phyloP scores from a whole-genome alignment of 2,888 invertebrate genomes.

The Galerucella nymphaeae region DNA sequence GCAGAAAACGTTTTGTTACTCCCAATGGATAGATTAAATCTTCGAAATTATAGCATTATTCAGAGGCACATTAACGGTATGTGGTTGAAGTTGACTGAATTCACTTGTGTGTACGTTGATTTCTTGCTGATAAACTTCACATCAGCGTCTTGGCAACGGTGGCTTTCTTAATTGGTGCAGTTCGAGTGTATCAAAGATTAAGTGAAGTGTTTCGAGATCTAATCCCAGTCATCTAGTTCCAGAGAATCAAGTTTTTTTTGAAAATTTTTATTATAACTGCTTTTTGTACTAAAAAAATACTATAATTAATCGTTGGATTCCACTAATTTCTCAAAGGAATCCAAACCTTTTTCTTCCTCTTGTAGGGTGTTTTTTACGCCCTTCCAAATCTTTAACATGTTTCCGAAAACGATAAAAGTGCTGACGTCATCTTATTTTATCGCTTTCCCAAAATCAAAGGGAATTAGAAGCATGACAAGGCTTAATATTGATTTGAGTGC shows the following conservation, averaged over 20 bases:
- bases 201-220: background rate
- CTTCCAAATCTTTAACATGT: background rate
- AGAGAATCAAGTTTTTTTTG: no score
- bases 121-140: background rate
- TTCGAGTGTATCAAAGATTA: background rate
- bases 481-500: conserved; percentile 17
- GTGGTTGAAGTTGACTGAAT: background rate
- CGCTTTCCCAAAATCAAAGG: conserved; percentile 20
- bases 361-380: background rate
- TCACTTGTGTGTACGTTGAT: background rate
- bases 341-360: background rate
- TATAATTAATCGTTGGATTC: background rate
- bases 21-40: background rate
- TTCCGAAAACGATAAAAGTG: conserved; percentile 11
- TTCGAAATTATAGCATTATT: background rate
- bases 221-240: background rate
- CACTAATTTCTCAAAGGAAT: background rate
- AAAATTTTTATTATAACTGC: no score
- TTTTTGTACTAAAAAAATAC: no score
- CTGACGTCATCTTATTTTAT: conserved; percentile 24
- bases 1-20: background rate
- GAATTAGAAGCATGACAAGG: conserved; percentile 32
- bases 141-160: background rate
- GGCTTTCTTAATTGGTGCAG: background rate
- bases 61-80: background rate